These are phyloP conservation scores for Apostichopus leukothele DNA, from an alignment of 53 echinoderm and acorn worm genomes.

Conservation along the genomic window DNA sequence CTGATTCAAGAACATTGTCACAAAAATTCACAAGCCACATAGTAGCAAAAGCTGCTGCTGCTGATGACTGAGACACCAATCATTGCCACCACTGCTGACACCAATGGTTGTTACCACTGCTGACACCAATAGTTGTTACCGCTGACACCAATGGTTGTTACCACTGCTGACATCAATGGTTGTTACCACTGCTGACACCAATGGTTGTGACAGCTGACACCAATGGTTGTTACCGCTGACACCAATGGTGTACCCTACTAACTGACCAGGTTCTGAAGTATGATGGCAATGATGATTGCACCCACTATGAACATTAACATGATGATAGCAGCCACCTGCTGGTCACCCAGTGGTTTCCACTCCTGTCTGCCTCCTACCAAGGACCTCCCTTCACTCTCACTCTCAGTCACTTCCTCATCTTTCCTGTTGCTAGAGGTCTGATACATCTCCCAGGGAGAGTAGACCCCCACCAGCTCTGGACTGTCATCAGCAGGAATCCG, in stretches of 20 bases:
- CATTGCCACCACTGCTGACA: not conserved
- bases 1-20: not conserved
- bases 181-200: not conserved
- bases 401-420: constrained; percentile 31
- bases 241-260: constrained; percentile 22
- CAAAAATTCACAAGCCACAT: constrained; percentile 1
- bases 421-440: constrained; percentile 57
- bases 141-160: not conserved
- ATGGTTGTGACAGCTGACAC: not conserved
- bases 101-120: not conserved
- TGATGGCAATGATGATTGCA: constrained; percentile 78
- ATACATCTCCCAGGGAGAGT: constrained; percentile 77
- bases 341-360: constrained; percentile 70
- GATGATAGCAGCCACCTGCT: constrained; percentile 80
- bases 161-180: not conserved
- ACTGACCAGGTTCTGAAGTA: constrained; percentile 66
- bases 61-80: not conserved
- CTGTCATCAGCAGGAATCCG: constrained; percentile 77
- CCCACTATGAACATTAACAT: constrained; percentile 65
- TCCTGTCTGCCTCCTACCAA: constrained; percentile 42
- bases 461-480: constrained; percentile 78
- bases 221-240: not conserved
- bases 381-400: constrained; percentile 51
- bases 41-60: constrained; percentile 17
- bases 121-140: not conserved